Conservation (phyloP, 1,140 invertebrate genomes). For the Temnothorax curvispinosus region DNA sequence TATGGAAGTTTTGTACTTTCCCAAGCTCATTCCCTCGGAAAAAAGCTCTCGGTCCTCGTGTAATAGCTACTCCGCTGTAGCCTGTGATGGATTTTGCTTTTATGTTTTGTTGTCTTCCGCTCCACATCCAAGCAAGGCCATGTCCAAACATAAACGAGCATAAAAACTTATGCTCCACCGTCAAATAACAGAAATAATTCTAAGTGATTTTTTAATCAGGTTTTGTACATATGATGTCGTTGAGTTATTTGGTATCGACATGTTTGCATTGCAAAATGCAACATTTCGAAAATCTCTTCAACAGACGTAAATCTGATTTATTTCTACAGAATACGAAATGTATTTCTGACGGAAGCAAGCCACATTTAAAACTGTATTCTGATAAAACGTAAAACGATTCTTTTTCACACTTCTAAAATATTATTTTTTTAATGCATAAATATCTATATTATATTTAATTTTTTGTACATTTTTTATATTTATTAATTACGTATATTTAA, state of each 20-base stretch:
- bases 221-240: background rate
- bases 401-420: background rate
- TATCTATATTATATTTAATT: background rate
- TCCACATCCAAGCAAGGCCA: conserved; percentile 15
- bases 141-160: conserved; percentile 4
- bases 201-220: background rate
- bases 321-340: background rate
- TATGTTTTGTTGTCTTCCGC: conserved; percentile 26
- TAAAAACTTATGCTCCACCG: background rate
- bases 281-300: background rate
- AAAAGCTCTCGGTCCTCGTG: conserved; percentile 62
- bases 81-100: conserved; percentile 21
- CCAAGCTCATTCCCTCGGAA: conserved; percentile 68
- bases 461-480: conserved; percentile 1
- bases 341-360: background rate
- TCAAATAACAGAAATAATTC: conserved; percentile 13
- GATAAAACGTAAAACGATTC: background rate
- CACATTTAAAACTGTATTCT: background rate
- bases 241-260: conserved; percentile 12
- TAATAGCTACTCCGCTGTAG: conserved; percentile 63
- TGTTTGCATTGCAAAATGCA: background rate
- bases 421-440: conserved; percentile 6
- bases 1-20: conserved; percentile 74
- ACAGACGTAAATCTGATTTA: background rate
- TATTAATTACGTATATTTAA: background rate